A percentile compares a stretch with the other conserved stretches of the same genome.
Evolutionary conservation across 2,113 vertebrate genomes (phyloP).

Genomic region (Pachyramphus minor): DNA sequence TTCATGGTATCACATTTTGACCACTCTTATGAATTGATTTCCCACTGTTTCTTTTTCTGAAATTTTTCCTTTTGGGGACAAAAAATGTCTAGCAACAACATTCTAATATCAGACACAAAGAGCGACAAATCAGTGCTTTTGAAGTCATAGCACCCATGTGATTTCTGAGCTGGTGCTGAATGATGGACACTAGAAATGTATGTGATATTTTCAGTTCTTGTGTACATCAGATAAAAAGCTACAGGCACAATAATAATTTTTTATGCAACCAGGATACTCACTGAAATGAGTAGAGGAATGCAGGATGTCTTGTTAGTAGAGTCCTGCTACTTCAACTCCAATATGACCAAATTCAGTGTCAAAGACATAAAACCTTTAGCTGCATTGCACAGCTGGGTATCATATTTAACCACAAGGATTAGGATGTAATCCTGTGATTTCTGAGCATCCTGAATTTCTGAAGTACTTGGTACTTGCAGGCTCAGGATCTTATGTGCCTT

Average conservation of each 20-base stretch:
- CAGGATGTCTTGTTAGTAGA: neutral
- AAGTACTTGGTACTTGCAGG: neutral
- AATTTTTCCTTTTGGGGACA: neutral
- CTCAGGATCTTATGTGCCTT: neutral
- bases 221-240: neutral
- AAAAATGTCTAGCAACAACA: neutral
- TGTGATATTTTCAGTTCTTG: neutral
- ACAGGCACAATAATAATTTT: neutral
- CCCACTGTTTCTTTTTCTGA: slow-evolving; percentile 29
- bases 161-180: neutral
- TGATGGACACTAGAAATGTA: neutral
- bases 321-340: neutral
- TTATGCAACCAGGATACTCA: neutral
- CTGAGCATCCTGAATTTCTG: slow-evolving; percentile 15
- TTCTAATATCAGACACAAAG: neutral
- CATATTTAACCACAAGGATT: slow-evolving; percentile 27
- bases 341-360: neutral
- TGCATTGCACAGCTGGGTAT: slow-evolving; percentile 18
- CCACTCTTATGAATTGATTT: slow-evolving; percentile 22
- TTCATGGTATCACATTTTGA: slow-evolving; percentile 25
- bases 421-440: slow-evolving; percentile 29
- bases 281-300: neutral
- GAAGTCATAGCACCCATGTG: neutral
- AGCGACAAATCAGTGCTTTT: neutral
- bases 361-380: slow-evolving; percentile 18